Evolutionary conservation across 2,797 vertebrate species (phyloP), one percentile per base, ranked within the genome.

Genomic region (Halcyon badia): DNA sequence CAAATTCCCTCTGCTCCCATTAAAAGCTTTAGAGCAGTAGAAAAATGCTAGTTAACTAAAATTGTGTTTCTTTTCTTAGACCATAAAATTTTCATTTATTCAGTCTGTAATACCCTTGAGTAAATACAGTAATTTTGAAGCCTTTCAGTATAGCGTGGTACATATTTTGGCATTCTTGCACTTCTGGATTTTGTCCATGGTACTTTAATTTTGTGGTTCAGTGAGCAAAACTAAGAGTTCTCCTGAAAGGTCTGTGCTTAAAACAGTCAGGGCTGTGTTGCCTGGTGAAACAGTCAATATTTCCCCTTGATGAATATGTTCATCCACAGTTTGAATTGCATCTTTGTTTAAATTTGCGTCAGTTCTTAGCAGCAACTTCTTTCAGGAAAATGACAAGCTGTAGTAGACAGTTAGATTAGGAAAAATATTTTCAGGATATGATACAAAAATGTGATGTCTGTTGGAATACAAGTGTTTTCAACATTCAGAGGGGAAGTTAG

Each of bases 151-250:
- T 76, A 91, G 87, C 85, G 81, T 60, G 70, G 96, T 97, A 96
- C 96, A 96, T 97, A 97, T 97, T 97, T 97, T 97, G 97, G 95
- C 96, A 96, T 95, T 96, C 96, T 97, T 95, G 91, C 88, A 89
- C 72, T 86, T 96, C 96, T 97, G 97, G 95, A 97, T 98, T 98
- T 98, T 89, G 97, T 98, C 96, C 97, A 98, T 93, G 89, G 88
- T 96, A 95, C 96, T 98, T 98, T 97, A 98, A 98, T 98, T 98
- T 98, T 98, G 94, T 97, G 98, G 98, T 98, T 98, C 98, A 97
- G 90, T 97, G 97, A 98, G 70, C 96, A 98, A 98, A 98, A 97
- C 94, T 95, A 94, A 96, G 97, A 97, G 76, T 97, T 97, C 69
- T 98, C 95, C 93, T 93, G 90, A 96, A 98, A 85, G 93, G 95